Percentiles rank a stretch among this genome's conserved stretches.
These are phyloP conservation scores for Plotosus lineatus DNA, from an alignment of 2,113 vertebrate genomes.

Conservation along the genomic window DNA sequence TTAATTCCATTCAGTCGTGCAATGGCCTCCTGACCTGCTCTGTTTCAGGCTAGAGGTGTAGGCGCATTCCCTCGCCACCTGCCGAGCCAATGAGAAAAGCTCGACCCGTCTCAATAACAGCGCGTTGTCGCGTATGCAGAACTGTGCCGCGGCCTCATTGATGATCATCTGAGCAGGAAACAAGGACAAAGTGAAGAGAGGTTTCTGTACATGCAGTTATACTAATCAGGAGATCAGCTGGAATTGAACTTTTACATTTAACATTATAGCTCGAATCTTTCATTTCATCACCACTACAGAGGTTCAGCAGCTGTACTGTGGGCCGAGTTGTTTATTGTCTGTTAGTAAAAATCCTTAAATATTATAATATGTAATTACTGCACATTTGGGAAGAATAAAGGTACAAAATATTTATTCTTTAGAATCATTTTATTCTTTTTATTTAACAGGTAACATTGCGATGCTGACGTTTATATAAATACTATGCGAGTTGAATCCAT, in stretches of 20 bases:
- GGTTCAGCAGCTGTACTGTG: not conserved
- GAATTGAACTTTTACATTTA: not conserved
- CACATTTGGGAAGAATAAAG: not conserved
- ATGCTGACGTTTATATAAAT: too few relatives aligned
- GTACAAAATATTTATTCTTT: not conserved
- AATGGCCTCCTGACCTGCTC: conserved; percentile 76
- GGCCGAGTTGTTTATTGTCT: not conserved
- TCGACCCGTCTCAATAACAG: conserved; percentile 90
- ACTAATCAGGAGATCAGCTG: not conserved
- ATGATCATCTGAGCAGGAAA: conserved; percentile 83
- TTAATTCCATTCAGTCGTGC: not conserved
- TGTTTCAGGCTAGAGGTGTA: conserved; percentile 90
- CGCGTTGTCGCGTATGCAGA: conserved; percentile 92
- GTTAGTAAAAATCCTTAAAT: not conserved
- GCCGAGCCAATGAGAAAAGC: conserved; percentile 90
- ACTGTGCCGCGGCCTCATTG: conserved; percentile 94
- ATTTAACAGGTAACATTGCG: too few relatives aligned
- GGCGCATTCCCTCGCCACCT: conserved; percentile 92
- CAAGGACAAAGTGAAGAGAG: not conserved
- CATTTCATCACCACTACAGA: not conserved
- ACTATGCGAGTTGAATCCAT: too few relatives aligned
- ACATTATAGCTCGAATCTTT: not conserved
- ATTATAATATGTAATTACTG: not conserved
- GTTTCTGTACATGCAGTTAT: not conserved
- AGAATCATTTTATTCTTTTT: not conserved